Conservation (phyloP, 1,140 invertebrate species). For the Procambarus virginalis region DNA sequence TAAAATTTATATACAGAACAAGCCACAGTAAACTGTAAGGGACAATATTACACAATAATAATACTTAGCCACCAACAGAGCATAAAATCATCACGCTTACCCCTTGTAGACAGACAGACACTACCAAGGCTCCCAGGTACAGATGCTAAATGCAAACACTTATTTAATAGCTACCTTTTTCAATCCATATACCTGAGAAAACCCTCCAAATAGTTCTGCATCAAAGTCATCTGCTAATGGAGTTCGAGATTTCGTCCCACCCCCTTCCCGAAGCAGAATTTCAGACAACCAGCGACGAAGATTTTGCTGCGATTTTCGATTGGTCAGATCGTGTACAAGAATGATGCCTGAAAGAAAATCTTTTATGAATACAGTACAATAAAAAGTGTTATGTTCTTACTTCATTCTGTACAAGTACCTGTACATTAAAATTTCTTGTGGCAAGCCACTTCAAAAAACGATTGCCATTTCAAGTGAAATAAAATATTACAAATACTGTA, state of each 20-base stretch:
- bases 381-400: too few species aligned
- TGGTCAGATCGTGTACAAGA: conserved; percentile 96
- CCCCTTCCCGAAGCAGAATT: conserved; percentile 76
- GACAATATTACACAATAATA: neutral
- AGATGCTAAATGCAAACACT: conserved; percentile 30
- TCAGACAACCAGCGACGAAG: conserved; percentile 94
- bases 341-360: conserved; percentile 81
- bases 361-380: too few species aligned
- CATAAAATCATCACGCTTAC: conserved; percentile 32
- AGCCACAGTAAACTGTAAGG: neutral
- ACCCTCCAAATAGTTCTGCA: conserved; percentile 58
- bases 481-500: too few species aligned
- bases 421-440: too few species aligned
- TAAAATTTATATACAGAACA: neutral
- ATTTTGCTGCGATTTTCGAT: conserved; percentile 95
- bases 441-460: too few species aligned
- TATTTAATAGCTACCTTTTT: conserved; percentile 57
- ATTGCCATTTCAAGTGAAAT: too few species aligned
- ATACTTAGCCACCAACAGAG: neutral
- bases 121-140: conserved; percentile 4
- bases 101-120: conserved; percentile 32
- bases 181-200: conserved; percentile 62
- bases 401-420: too few species aligned
- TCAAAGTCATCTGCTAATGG: conserved; percentile 55
- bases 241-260: conserved; percentile 8